Base-by-base conservation (phyloP, 2,113 vertebrate genomes). In the Amblyornis subalaris region DNA sequence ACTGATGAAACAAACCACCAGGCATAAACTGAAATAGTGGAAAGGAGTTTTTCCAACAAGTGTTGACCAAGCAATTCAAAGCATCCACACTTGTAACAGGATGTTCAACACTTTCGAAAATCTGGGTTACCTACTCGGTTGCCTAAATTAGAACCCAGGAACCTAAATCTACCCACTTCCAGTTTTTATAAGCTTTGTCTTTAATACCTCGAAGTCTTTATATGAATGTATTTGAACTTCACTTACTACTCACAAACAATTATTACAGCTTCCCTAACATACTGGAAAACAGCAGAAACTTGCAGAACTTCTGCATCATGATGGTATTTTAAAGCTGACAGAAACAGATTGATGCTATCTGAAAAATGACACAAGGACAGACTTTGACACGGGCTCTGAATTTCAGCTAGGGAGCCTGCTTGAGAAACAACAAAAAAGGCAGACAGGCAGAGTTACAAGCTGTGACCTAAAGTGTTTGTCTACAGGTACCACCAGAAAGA, bases 51-150 rank as follows among this genome's bases (percentile, higher is more conserved):
- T 67, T 64, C 16, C 50, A 67, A 9, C 36, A 73, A 53, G 18
- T 2, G 5, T 21, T 73, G 48, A 29, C 54, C 14, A 29, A 72
- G 35, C 28, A 20, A 21, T 26, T 67, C 53, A 66, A 31, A 53
- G n/a, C 0, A 0, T 19, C 36, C 2, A 1, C 12, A 64, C 16
- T 2, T 35, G 6, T n/a, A 60, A 67, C 17, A 64, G 8, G 22
- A 72, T 10, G 5, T 26, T 72, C 6, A 33, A 12, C 0, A 1
- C 38, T 78, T 83, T 8, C 73, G 13, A 21, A 66, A 21, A 12
- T 31, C 55, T 53, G 25, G 25, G 8, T 31, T 23, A 55, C 17
- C 44, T 55, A 88, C 29, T 26, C 35, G 10, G 38, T 9, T 77
- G 44, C 53, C 69, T 45, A 74, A 80, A 83, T 60, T n/a, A 66